Evolutionary conservation across 2,113 vertebrate genomes (phyloP), one percentile per base, ranked within the genome.

Genomic region (Aegithalos caudatus): DNA sequence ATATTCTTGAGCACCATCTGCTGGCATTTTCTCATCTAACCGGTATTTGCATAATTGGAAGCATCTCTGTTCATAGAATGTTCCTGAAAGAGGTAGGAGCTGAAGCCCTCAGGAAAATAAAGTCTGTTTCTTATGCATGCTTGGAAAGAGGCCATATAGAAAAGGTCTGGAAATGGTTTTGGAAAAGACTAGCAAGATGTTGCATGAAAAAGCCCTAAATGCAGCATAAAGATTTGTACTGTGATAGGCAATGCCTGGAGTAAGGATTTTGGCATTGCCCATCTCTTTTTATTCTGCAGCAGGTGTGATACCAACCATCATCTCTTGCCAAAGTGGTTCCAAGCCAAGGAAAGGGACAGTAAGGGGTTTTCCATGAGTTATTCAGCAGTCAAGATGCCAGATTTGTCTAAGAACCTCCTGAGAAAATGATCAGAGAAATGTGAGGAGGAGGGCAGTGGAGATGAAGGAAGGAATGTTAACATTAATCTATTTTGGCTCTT

Each of bases 1-100:
- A 50, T 84, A 90, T 92, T 95, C 86, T 87, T 94, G 84, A 79
- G 86, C 84, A 91, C 84, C 93, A 91, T 89, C 86, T 97, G 81
- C 84, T 85, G 89, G 70, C 45, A 89, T 81, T 87, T 89, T 79
- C 53, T 94, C 70, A 61, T 81, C 82, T 82, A 79, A 79, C 25
- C 33, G 44, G 15, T 35, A 82, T 88, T 92, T 94, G 57, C 87
- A 58, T 79, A 82, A 89, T 45, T 90, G 62, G 45, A 83, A 62
- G 8, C 21, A 20, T 61, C 7, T 56, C 40, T 91, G 28, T 66
- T 47, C 58, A 76, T 61, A 69, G 61, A 81, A 89, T 25, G 35
- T 35, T 80, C 81, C 50, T 90, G 54, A 90, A 82, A n/a, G 54
- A 82, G 77, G 29, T 13, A 60, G n/a, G 14, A 85, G 13, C 47